Evolutionary conservation across 1,140 invertebrate species (phyloP).

Genomic region (Anastatus disparis): DNA sequence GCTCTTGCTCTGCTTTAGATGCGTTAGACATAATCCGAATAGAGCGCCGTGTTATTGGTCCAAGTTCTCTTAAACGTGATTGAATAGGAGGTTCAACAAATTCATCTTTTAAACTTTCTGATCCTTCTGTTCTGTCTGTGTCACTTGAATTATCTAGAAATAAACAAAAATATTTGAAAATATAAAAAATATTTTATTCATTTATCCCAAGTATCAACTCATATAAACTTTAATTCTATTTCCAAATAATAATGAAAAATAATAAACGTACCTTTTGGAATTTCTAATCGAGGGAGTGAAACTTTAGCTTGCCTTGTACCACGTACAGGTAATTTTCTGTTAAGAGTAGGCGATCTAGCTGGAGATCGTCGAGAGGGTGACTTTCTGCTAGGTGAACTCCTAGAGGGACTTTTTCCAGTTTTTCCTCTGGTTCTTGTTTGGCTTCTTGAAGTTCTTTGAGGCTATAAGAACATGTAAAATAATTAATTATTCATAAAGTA

Average conservation of each 20-base stretch:
- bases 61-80: constrained; percentile 49
- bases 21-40: constrained; percentile 48
- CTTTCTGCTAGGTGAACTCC: constrained; percentile 50
- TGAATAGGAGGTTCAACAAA: constrained; percentile 50
- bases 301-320: constrained; percentile 50
- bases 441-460: constrained; percentile 52
- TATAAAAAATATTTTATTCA: constrained; percentile 7
- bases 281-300: constrained; percentile 51
- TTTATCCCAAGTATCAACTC: too few relatives aligned
- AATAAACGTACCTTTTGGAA: constrained; percentile 44
- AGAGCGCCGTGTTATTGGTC: constrained; percentile 51
- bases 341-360: constrained; percentile 47
- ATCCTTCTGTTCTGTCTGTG: constrained; percentile 41
- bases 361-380: constrained; percentile 49
- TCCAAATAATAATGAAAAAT: too few relatives aligned
- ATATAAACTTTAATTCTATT: too few relatives aligned
- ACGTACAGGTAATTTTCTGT: constrained; percentile 48
- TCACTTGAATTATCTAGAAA: constrained; percentile 47
- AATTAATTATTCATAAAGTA: neutral
- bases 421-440: constrained; percentile 44
- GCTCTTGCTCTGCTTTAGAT: constrained; percentile 52
- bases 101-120: constrained; percentile 45
- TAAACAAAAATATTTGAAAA: constrained; percentile 10
- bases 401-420: constrained; percentile 46
- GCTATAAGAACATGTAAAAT: constrained; percentile 35